Evolutionary conservation across 2,113 vertebrate species (phyloP).

Genomic region (Scytalopus superciliaris): DNA sequence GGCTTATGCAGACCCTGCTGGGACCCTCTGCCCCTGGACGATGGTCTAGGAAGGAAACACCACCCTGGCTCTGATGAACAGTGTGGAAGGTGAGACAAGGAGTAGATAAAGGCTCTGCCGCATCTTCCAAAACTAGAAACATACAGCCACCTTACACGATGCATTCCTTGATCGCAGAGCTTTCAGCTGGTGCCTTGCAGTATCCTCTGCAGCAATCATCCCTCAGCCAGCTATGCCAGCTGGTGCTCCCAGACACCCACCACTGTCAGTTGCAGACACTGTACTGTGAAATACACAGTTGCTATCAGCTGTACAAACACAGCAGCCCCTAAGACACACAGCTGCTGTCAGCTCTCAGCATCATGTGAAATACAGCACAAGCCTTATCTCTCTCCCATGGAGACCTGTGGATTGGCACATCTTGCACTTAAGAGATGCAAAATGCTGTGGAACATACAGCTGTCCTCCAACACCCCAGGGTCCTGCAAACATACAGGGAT

Average conservation of each 20-base stretch:
- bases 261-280: rapidly evolving
- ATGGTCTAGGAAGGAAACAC: rapidly evolving
- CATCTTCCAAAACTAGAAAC: not conserved
- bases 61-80: not conserved
- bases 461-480: not conserved
- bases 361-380: not conserved
- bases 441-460: not conserved
- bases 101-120: not conserved
- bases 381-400: rapidly evolving
- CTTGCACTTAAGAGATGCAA: rapidly evolving
- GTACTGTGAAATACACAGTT: not conserved
- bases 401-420: not conserved
- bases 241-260: not conserved
- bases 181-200: not conserved
- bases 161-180: not conserved
- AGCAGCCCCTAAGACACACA: not conserved
- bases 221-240: rapidly evolving
- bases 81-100: not conserved
- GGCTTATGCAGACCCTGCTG: not conserved
- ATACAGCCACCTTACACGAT: rapidly evolving
- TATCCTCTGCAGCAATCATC: not conserved
- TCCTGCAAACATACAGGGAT: not conserved
- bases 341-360: constrained; percentile 10
- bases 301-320: constrained; percentile 10
- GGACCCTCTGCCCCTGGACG: not conserved